These are phyloP conservation scores for Muraenolepis orangiensis DNA, from an alignment of 2,797 vertebrate species.

Conservation along the genomic window DNA sequence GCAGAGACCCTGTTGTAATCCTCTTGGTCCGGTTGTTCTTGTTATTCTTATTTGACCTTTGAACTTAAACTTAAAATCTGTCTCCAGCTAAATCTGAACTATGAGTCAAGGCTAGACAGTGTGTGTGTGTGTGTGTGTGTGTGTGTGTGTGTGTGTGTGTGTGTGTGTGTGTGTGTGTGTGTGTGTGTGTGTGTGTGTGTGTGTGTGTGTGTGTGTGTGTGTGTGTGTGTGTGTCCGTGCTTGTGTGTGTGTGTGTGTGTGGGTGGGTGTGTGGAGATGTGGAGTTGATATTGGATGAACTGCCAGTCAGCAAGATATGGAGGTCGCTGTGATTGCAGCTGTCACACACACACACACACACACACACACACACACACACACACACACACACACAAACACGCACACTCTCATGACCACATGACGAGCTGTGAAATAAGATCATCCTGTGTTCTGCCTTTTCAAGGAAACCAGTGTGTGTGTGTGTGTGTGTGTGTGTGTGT, in stretches of 20 bases:
- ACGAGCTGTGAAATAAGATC: too few species aligned
- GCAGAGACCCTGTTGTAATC: not conserved
- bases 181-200: not conserved
- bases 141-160: conserved; percentile 13
- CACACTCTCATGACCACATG: not conserved
- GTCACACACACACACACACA: conserved; percentile 28
- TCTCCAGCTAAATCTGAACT: not conserved
- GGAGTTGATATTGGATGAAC: not conserved
- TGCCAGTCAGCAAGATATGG: conserved; percentile 44
- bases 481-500: not conserved
- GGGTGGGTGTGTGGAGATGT: not conserved
- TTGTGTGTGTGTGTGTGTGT: not conserved
- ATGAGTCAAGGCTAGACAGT: not conserved
- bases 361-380: conserved; percentile 3
- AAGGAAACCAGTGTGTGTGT: not conserved
- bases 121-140: conserved; percentile 15
- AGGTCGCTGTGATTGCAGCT: conserved; percentile 60
- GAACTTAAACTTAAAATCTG: conserved; percentile 6
- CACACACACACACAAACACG: not conserved
- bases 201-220: not conserved
- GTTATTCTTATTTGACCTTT: conserved; percentile 3
- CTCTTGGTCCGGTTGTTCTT: not conserved
- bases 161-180: conserved; percentile 18
- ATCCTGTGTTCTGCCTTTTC: not conserved
- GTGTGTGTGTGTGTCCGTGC: not conserved